Evolutionary conservation across 2,888 invertebrate species (phyloP).

Genomic region (Phaedon cochleariae): DNA sequence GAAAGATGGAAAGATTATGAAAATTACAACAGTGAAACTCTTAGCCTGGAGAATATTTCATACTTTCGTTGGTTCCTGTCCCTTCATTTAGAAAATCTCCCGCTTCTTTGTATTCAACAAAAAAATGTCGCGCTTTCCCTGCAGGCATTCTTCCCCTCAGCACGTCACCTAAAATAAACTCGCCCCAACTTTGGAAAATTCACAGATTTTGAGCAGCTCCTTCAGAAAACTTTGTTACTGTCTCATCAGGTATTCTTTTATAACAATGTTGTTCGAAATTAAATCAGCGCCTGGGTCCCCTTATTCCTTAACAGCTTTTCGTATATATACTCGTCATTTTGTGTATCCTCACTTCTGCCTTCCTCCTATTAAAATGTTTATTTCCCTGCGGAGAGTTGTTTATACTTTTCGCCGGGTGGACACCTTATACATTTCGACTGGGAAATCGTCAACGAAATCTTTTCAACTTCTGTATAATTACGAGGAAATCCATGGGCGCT

Average conservation of each 20-base stretch:
- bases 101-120: background rate
- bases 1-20: no score
- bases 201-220: conserved; percentile 50
- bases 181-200: conserved; percentile 46
- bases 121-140: background rate
- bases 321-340: conserved; percentile 39
- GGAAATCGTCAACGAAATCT: conserved; percentile 10
- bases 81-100: background rate
- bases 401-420: conserved; percentile 17
- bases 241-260: conserved; percentile 55
- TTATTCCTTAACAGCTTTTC: conserved; percentile 48
- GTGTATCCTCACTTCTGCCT: conserved; percentile 24
- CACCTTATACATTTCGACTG: conserved; percentile 20
- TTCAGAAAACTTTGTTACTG: conserved; percentile 54
- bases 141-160: background rate
- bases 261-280: conserved; percentile 56
- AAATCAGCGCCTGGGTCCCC: conserved; percentile 50
- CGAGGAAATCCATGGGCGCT: background rate
- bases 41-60: no score
- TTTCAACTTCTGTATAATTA: background rate
- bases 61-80: background rate
- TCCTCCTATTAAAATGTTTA: conserved; percentile 25
- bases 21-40: no score
- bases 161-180: conserved; percentile 23
- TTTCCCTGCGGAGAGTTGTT: conserved; percentile 22